Evolutionary conservation across 2,113 vertebrate genomes (phyloP).

Genomic region (Archilochus colubris): DNA sequence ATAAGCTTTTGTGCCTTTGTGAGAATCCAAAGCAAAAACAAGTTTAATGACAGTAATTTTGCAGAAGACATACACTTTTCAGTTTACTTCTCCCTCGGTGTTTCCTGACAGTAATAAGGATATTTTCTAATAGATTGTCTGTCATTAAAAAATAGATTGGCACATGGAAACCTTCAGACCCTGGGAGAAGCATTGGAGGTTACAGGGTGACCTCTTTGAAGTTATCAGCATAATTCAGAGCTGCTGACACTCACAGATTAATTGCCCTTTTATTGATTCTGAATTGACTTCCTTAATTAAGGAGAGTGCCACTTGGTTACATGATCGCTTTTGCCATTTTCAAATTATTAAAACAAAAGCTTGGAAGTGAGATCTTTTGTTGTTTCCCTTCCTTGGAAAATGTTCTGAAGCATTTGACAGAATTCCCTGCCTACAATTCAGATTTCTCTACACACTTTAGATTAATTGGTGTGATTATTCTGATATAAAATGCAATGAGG

Average conservation of each 20-base stretch:
- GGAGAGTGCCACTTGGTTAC: constrained; percentile 16
- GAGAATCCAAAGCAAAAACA: neutral
- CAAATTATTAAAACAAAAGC: constrained; percentile 19
- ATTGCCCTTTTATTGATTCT: constrained; percentile 49
- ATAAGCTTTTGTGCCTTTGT: neutral
- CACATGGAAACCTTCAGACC: neutral
- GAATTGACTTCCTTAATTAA: constrained; percentile 66
- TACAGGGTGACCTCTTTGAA: neutral
- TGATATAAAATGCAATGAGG: neutral
- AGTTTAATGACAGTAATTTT: neutral
- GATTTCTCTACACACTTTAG: neutral
- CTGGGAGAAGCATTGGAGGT: neutral
- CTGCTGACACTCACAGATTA: constrained; percentile 7
- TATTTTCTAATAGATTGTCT: neutral
- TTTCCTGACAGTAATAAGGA: neutral
- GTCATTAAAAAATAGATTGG: neutral
- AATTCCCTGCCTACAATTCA: neutral
- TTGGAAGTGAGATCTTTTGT: neutral
- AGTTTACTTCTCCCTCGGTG: neutral
- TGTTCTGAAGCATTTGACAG: neutral
- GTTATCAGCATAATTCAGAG: neutral
- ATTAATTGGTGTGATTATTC: constrained; percentile 17
- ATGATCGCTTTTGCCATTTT: neutral
- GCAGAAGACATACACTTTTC: neutral
- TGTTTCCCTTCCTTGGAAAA: neutral